A percentile compares a stretch with the other conserved stretches of the same genome.
These are phyloP conservation scores for Corapipo altera DNA, from an alignment of 2,113 vertebrate genomes.

Conservation along the genomic window DNA sequence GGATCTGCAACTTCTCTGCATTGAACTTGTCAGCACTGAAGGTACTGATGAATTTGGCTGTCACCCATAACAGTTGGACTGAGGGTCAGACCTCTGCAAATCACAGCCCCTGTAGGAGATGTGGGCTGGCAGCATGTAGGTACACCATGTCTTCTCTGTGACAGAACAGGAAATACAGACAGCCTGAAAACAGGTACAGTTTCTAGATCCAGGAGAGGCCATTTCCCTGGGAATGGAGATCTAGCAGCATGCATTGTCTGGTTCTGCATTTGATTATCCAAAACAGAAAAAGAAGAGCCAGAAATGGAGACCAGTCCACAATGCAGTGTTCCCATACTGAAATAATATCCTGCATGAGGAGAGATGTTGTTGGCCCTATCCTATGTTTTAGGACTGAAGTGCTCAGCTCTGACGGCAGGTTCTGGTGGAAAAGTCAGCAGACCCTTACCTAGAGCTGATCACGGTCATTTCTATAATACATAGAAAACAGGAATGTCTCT, in stretches of 20 bases:
- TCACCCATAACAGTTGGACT: not conserved
- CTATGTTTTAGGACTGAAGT: not conserved
- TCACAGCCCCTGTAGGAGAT: not conserved
- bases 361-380: not conserved
- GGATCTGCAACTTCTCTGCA: not conserved
- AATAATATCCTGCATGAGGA: not conserved
- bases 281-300: not conserved
- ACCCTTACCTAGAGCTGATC: not conserved
- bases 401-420: not conserved
- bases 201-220: not conserved
- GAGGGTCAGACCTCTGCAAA: not conserved
- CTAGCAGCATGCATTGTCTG: not conserved
- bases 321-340: not conserved
- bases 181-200: not conserved
- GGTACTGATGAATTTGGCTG: not conserved
- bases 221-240: not conserved
- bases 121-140: not conserved
- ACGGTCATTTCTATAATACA: not conserved
- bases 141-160: not conserved
- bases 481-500: not conserved
- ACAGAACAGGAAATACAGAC: not conserved
- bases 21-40: not conserved
- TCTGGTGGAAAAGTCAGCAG: not conserved
- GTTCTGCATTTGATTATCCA: not conserved
- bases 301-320: not conserved